phyloP scores from a whole-genome alignment of 2,113 vertebrate genomes.

The Nothobranchius kuhntae region DNA sequence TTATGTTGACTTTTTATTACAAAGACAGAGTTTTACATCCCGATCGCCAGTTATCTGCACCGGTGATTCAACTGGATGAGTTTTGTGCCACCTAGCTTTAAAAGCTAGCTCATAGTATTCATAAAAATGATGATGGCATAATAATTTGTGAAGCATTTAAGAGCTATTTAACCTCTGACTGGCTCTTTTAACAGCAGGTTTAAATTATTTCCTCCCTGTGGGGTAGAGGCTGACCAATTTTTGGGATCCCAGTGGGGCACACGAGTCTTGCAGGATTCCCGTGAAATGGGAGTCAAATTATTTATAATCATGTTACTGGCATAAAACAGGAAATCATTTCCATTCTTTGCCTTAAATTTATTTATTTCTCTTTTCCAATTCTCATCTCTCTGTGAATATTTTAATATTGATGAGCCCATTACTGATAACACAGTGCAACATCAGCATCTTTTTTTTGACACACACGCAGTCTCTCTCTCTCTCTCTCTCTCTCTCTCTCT shows the following conservation, averaged over 20 bases:
- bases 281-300: too few species aligned
- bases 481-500: conserved; percentile 3
- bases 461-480: too few species aligned
- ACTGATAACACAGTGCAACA: conserved; percentile 69
- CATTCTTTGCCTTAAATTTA: conserved; percentile 17
- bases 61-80: conserved; percentile 13
- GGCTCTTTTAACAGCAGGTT: neutral
- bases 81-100: neutral
- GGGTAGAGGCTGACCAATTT: too few species aligned
- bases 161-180: neutral
- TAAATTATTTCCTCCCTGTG: too few species aligned
- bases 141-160: neutral
- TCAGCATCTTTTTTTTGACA: conserved; percentile 63
- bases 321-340: neutral
- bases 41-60: neutral
- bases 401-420: conserved; percentile 79
- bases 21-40: neutral
- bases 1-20: conserved; percentile 5
- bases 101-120: neutral
- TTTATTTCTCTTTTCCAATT: conserved; percentile 4
- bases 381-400: conserved; percentile 65
- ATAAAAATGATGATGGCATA: conserved; percentile 1
- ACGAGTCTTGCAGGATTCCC: too few species aligned
- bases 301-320: too few species aligned
- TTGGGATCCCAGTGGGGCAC: too few species aligned